Percentiles rank a stretch among this genome's conserved stretches.
Evolutionary conservation across 2,113 vertebrate genomes (phyloP).

Genomic region (Eulemur rufifrons): DNA sequence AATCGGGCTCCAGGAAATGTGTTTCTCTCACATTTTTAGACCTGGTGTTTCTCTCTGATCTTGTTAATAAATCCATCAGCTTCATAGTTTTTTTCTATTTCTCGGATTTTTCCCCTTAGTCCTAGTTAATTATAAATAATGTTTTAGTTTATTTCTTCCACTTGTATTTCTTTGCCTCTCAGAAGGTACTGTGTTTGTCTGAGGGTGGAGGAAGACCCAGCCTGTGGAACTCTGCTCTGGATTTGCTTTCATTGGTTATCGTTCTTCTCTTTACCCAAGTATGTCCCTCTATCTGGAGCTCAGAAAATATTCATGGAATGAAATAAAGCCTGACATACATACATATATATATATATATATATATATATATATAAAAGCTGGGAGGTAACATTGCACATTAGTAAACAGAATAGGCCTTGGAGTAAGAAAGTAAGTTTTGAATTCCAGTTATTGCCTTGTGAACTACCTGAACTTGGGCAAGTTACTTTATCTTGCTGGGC

Average conservation of each 20-base stretch:
- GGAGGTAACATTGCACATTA: background rate
- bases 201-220: background rate
- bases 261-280: background rate
- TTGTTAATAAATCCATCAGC: background rate
- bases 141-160: background rate
- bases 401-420: background rate
- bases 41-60: conserved; percentile 4
- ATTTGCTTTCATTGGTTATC: background rate
- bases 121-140: background rate
- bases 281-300: background rate
- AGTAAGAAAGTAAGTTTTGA: background rate
- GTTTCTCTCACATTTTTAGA: background rate
- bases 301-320: background rate
- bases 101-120: background rate
- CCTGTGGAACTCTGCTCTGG: background rate
- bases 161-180: background rate
- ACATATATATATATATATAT: background rate
- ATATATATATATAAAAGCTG: background rate
- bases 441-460: background rate
- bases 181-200: background rate
- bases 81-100: background rate
- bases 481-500: background rate
- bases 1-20: background rate
- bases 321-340: background rate
- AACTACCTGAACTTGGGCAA: background rate